Evolutionary conservation across 2,113 vertebrate genomes (phyloP), one percentile per base, ranked within the genome.

Genomic region (Plecotus auritus): DNA sequence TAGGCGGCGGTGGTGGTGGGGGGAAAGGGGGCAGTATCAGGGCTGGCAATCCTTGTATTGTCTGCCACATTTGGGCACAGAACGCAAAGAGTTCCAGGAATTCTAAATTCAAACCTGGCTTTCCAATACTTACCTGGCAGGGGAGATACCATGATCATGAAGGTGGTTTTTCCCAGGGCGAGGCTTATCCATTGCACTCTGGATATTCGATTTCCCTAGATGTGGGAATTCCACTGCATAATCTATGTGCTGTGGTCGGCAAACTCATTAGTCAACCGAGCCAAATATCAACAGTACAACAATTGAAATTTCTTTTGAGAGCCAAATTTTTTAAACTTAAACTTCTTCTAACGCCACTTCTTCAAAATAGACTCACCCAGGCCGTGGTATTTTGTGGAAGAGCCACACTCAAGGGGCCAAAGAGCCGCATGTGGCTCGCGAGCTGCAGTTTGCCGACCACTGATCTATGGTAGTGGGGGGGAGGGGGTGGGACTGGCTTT

Each of bases 81-180:
- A 64, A 76, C 49, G 40, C 59, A 40, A 7, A 67, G 32, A 54
- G 2, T n/a, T 73, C 30, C 6, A 54, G 66, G 69, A 86, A 86
- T 67, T 73, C 30, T 78, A 51, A 49, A 89, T 28, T 84, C 77
- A 77, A 73, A 54, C 30, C 64, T 74, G n/a, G n/a, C 14, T 77
- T 94, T 82, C 42, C 17, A 64, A n/a, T 67, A 67, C 32, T 67
- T 67, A n/a, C 14, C 28, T 66, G 64, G 64, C 64, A 66, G 30
- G 13, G 30, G 64, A 16, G 64, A 66, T 16, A 30, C 64, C 12
- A 30, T 66, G 30, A 32, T 16, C 32, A 67, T 17, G 14, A 67
- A 67, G 32, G 30, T 67, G 64, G 32, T 17, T 67, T 67, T 67
- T 17, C 64, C 14, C 30, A 67, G 64, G 32, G 14, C 6, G 7